A percentile compares a stretch with the other conserved stretches of the same genome.
These are phyloP conservation scores for Frieseomelitta varia DNA, from an alignment of 1,140 invertebrate genomes.

Conservation along the genomic window DNA sequence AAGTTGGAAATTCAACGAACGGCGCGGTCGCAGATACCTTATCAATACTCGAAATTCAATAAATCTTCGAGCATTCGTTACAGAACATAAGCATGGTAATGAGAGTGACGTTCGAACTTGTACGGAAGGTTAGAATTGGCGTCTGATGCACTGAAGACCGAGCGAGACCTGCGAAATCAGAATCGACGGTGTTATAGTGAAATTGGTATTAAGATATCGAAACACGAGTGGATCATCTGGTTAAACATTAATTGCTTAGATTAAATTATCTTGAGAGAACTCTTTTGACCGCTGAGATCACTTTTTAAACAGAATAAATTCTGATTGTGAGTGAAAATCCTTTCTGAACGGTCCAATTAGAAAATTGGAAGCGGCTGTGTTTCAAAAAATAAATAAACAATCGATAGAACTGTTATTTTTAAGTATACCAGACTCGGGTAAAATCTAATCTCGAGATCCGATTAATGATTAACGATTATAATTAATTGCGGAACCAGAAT, in stretches of 20 bases:
- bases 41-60: constrained; percentile 41
- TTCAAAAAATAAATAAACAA: too few species aligned
- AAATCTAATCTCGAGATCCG: too few species aligned
- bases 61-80: constrained; percentile 16
- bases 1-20: constrained; percentile 49
- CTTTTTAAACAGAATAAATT: too few species aligned
- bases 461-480: too few species aligned
- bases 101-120: constrained; percentile 1
- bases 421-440: too few species aligned
- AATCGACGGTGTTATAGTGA: neutral
- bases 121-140: neutral
- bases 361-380: too few species aligned
- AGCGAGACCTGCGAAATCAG: too few species aligned
- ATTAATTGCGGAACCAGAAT: too few species aligned
- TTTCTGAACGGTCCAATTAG: too few species aligned
- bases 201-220: neutral
- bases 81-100: neutral
- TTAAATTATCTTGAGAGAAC: neutral
- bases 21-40: constrained; percentile 4
- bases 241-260: neutral
- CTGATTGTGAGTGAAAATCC: too few species aligned
- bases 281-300: neutral
- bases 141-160: neutral
- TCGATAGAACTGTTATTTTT: too few species aligned
- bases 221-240: neutral